A percentile compares a stretch with the other conserved stretches of the same genome.
These are phyloP conservation scores for Onthophagus sagittarius DNA, from an alignment of 2,888 invertebrate species.

Conservation along the genomic window DNA sequence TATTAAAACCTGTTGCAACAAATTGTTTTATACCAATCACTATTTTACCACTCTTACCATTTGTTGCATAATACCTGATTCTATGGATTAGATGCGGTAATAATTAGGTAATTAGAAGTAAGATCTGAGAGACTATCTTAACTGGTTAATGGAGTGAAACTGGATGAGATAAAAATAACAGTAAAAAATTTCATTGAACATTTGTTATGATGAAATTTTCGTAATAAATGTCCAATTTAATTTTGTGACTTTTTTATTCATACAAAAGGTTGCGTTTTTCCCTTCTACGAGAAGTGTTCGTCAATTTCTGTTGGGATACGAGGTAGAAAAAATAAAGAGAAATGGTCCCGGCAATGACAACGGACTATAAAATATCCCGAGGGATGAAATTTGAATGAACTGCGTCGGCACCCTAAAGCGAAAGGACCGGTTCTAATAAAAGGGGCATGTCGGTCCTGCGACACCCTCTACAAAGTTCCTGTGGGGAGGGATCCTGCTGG, in stretches of 20 bases:
- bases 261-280: not conserved
- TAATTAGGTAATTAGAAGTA: too few relatives aligned
- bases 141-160: too few relatives aligned
- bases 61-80: too few relatives aligned
- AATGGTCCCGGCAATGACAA: not conserved
- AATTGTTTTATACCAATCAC: too few relatives aligned
- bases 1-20: too few relatives aligned
- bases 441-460: not conserved
- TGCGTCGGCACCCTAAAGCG: not conserved
- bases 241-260: not conserved
- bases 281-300: not conserved
- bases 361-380: not conserved
- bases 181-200: too few relatives aligned
- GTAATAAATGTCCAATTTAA: not conserved
- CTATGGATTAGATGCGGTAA: too few relatives aligned
- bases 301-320: not conserved
- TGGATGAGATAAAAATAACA: too few relatives aligned
- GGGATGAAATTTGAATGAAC: not conserved
- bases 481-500: not conserved
- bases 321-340: not conserved
- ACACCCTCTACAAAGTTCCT: not conserved
- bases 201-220: not conserved
- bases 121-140: too few relatives aligned
- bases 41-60: too few relatives aligned
- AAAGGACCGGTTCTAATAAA: not conserved